Evolutionary conservation across 1,140 invertebrate genomes (phyloP).

Genomic region (Drosophila jambulina): DNA sequence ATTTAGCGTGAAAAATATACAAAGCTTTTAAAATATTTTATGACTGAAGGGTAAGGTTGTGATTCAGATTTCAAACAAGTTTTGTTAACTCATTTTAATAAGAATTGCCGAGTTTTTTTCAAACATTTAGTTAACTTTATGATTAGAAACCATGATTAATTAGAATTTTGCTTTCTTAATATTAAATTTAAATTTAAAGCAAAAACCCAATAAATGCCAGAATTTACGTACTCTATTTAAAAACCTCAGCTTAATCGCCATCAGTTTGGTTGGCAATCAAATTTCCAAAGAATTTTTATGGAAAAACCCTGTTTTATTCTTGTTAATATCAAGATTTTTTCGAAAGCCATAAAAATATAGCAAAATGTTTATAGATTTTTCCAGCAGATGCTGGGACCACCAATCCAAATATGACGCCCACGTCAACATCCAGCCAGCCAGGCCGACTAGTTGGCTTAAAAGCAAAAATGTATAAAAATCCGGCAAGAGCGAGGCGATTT

Average conservation of each 20-base stretch:
- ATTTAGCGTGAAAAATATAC: background rate
- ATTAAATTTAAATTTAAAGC: no score
- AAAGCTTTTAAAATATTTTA: background rate
- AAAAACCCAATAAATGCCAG: background rate
- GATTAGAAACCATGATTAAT: no score
- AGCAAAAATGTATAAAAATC: slow-evolving; percentile 67
- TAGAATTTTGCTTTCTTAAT: no score
- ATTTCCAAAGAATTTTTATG: slow-evolving; percentile 20
- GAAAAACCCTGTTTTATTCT: slow-evolving; percentile 10
- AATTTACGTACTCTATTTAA: background rate
- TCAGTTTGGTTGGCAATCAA: slow-evolving; percentile 16
- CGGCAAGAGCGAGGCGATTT: slow-evolving; percentile 36
- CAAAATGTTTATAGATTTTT: slow-evolving; percentile 43
- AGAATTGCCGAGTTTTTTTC: no score
- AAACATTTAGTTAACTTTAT: no score
- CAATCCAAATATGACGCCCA: slow-evolving; percentile 50
- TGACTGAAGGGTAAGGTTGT: background rate
- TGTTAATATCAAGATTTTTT: slow-evolving; percentile 35
- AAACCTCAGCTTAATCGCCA: background rate
- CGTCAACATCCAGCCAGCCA: slow-evolving; percentile 35
- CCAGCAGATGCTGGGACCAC: slow-evolving; percentile 31
- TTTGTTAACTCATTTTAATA: background rate
- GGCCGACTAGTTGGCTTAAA: slow-evolving; percentile 48
- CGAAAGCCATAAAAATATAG: slow-evolving; percentile 42
- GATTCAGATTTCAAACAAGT: slow-evolving; percentile 11